Percentiles rank a stretch among this genome's conserved stretches.
These are phyloP conservation scores for Drosophila conformis DNA, from an alignment of 2,888 invertebrate genomes.

Conservation along the genomic window DNA sequence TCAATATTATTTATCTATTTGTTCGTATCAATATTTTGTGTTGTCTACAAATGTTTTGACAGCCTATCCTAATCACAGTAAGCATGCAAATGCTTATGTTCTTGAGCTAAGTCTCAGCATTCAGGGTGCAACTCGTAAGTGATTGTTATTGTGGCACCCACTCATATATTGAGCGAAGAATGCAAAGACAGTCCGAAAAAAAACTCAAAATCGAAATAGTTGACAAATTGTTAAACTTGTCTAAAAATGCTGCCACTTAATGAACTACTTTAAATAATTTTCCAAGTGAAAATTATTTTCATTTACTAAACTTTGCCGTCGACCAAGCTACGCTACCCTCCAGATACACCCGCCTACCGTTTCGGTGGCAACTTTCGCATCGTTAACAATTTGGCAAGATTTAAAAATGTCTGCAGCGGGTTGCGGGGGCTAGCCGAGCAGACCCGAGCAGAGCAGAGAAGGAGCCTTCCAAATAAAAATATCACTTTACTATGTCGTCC, in stretches of 20 bases:
- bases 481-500: constrained; percentile 77
- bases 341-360: constrained; percentile 17
- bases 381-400: constrained; percentile 81
- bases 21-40: background rate
- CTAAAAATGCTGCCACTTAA: constrained; percentile 69
- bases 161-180: constrained; percentile 22
- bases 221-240: constrained; percentile 64
- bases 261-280: constrained; percentile 80
- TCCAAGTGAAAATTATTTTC: constrained; percentile 76
- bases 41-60: background rate
- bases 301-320: constrained; percentile 75
- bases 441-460: background rate
- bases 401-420: constrained; percentile 67
- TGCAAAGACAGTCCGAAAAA: constrained; percentile 25
- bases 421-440: background rate
- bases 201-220: constrained; percentile 57
- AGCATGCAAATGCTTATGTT: background rate
- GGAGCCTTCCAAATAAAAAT: constrained; percentile 70
- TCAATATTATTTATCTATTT: background rate
- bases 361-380: constrained; percentile 75
- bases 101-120: background rate
- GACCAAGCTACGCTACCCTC: constrained; percentile 23
- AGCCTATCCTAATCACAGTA: background rate
- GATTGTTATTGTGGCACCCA: constrained; percentile 1
- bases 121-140: background rate